Percentiles rank a stretch among this genome's conserved stretches.
Conservation (phyloP, 2,797 vertebrate species). For the Pipistrellus kuhlii region DNA sequence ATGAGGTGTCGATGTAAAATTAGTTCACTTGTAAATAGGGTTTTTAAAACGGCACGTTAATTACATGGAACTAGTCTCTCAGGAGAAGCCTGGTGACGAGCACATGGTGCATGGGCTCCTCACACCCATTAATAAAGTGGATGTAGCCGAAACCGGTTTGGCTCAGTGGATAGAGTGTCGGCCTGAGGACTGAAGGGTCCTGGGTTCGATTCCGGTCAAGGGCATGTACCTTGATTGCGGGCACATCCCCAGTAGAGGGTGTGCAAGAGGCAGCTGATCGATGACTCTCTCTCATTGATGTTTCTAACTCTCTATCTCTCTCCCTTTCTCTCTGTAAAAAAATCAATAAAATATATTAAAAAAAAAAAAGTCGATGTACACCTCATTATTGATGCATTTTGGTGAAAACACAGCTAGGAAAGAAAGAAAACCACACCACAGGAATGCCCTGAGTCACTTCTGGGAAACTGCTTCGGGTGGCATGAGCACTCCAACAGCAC, state of each 20-base stretch:
- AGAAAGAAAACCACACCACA: background rate
- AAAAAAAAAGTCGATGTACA: background rate
- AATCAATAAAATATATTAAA: too few relatives aligned
- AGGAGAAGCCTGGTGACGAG: background rate
- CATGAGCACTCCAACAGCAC: background rate
- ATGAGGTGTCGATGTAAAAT: background rate
- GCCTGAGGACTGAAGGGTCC: too few relatives aligned
- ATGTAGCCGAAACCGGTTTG: too few relatives aligned
- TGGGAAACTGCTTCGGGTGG: background rate
- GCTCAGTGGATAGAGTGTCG: too few relatives aligned
- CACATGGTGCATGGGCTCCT: background rate
- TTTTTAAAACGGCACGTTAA: slow-evolving; percentile 57
- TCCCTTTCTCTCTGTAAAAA: too few relatives aligned
- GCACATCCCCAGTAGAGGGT: too few relatives aligned
- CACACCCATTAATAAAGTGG: slow-evolving; percentile 2
- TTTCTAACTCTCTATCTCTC: too few relatives aligned
- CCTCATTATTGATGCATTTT: background rate
- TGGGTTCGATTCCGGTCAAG: too few relatives aligned
- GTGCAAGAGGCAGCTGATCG: too few relatives aligned
- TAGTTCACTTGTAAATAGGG: slow-evolving; percentile 55
- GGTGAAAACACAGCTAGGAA: slow-evolving; percentile 36
- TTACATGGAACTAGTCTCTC: background rate
- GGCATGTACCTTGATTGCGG: too few relatives aligned
- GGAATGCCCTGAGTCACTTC: background rate
- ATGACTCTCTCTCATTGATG: too few relatives aligned